Conservation (phyloP, 2,113 vertebrate species). For the Calyptommatus sinebrachiatus region DNA sequence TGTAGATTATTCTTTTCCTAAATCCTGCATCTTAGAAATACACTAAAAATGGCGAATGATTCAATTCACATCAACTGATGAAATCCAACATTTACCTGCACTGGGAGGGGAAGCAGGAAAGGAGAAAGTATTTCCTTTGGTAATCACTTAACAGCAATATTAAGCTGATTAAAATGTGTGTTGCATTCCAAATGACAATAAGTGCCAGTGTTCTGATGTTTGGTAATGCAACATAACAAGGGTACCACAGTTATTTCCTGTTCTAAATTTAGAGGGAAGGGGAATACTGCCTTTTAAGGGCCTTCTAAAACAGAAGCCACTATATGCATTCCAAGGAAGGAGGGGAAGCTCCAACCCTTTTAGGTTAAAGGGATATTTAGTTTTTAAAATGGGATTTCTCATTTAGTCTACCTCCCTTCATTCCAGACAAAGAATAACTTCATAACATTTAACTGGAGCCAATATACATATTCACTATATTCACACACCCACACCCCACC, state of each 20-base stretch:
- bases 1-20: neutral
- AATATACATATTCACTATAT: no score
- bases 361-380: neutral
- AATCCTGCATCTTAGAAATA: neutral
- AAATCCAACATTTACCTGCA: neutral
- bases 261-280: neutral
- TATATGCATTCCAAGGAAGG: slow-evolving; percentile 3
- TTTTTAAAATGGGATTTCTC: neutral
- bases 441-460: no score
- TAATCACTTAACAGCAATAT: neutral
- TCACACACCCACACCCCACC: no score
- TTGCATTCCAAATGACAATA: neutral
- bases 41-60: neutral
- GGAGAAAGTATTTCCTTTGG: no score
- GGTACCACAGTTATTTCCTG: neutral
- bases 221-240: neutral
- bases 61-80: neutral
- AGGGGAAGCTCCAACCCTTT: neutral
- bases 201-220: slow-evolving; percentile 11
- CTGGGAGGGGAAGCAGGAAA: no score
- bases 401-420: neutral
- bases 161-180: neutral
- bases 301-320: neutral
- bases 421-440: no score
- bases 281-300: neutral